Conservation (phyloP, 2,113 vertebrate genomes). For the Trichomycterus rosablanca region DNA sequence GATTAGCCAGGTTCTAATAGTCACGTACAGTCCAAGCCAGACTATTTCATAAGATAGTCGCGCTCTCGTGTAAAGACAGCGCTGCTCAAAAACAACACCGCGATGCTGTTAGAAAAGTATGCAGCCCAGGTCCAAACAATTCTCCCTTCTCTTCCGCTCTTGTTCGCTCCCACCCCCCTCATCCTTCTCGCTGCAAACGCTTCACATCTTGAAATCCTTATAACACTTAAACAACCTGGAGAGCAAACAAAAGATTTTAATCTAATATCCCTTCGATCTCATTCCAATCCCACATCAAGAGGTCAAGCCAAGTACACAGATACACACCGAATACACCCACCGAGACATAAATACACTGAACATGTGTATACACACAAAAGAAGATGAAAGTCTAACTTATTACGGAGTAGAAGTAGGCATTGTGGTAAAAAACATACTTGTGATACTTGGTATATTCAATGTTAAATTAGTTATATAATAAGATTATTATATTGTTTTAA, state of each 20-base stretch:
- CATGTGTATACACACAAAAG: no score
- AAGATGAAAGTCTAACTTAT: no score
- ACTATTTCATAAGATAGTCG: constrained; percentile 39
- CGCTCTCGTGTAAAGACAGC: not conserved
- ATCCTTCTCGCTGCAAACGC: constrained; percentile 15
- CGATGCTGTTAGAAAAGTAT: constrained; percentile 14
- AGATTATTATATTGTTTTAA: no score
- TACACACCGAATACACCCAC: not conserved
- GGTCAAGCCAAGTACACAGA: constrained; percentile 33
- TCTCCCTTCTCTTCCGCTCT: not conserved
- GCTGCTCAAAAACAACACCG: not conserved
- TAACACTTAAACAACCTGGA: constrained; percentile 42
- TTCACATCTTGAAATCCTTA: constrained; percentile 43
- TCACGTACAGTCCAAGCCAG: constrained; percentile 53
- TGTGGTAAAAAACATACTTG: no score
- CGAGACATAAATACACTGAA: no score
- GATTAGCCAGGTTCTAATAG: constrained; percentile 55
- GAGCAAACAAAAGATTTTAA: constrained; percentile 41
- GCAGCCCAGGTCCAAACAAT: not conserved
- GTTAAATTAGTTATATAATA: no score
- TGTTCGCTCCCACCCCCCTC: constrained; percentile 3
- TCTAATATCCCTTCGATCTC: constrained; percentile 36
- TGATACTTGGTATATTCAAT: no score
- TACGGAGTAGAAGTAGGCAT: no score
- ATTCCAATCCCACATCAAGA: constrained; percentile 29